Percentiles rank a stretch among this genome's conserved stretches.
phyloP scores from a whole-genome alignment of 2,113 vertebrate genomes.

The Pachypanchax playfairii region DNA sequence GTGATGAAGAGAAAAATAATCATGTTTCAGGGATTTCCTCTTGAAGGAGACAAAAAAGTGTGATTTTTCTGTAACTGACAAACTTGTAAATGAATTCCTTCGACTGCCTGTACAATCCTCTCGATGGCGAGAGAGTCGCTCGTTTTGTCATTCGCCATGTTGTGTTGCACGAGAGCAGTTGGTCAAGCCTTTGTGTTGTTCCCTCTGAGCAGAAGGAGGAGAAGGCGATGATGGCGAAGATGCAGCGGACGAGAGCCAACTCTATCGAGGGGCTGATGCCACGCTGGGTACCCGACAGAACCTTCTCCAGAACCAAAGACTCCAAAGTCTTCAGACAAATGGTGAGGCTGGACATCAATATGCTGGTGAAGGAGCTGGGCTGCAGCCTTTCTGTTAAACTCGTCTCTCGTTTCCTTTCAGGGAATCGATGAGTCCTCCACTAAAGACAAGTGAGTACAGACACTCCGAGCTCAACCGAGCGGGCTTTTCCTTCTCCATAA shows the following conservation, averaged over 20 bases:
- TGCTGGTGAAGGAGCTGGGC: not conserved
- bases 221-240: conserved; percentile 94
- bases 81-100: conserved; percentile 31
- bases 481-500: too few species aligned
- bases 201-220: conserved; percentile 89
- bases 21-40: not conserved
- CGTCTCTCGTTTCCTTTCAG: conserved; percentile 48
- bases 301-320: conserved; percentile 93
- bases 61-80: conserved; percentile 1
- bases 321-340: conserved; percentile 98
- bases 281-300: conserved; percentile 92
- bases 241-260: conserved; percentile 90
- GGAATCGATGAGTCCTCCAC: conserved; percentile 86
- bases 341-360: conserved; percentile 79
- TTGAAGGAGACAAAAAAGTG: not conserved
- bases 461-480: not conserved
- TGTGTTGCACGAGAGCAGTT: conserved; percentile 42
- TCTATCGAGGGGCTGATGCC: conserved; percentile 90
- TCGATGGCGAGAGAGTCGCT: conserved; percentile 9
- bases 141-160: conserved; percentile 18
- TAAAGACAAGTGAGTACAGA: conserved; percentile 93
- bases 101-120: not conserved
- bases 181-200: conserved; percentile 45
- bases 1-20: not conserved
- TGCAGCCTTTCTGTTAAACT: conserved; percentile 5